Conservation (phyloP, 1,140 invertebrate species). For the Drosophila leontia region DNA sequence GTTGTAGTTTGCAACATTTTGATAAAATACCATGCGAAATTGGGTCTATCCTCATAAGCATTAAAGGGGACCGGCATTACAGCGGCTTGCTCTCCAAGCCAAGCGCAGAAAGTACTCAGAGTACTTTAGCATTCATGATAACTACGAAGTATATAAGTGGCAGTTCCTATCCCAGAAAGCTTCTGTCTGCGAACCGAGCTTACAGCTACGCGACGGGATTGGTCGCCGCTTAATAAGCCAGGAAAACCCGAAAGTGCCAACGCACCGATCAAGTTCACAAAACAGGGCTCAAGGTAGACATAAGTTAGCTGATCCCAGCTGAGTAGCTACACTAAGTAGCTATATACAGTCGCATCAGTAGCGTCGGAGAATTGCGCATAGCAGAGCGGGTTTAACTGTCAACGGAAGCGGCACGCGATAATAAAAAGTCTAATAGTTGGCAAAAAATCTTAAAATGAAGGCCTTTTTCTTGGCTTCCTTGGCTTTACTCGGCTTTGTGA, state of each 20-base stretch:
- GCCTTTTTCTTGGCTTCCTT: conserved; percentile 19
- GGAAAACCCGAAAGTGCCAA: conserved; percentile 62
- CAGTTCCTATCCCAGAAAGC: conserved; percentile 1
- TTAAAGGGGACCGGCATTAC: conserved; percentile 66
- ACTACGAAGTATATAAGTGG: conserved; percentile 32
- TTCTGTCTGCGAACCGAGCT: conserved; percentile 15
- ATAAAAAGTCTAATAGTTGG: conserved; percentile 24
- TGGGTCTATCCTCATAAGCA: conserved; percentile 64
- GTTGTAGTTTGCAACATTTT: conserved; percentile 7
- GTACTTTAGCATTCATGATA: conserved; percentile 4
- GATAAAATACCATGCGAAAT: conserved; percentile 35
- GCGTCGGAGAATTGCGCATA: conserved; percentile 16
- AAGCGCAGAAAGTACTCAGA: conserved; percentile 9
- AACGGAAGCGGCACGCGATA: conserved; percentile 70
- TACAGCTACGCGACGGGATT: conserved; percentile 22
- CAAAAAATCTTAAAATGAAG: conserved; percentile 45
- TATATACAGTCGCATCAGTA: conserved; percentile 5
- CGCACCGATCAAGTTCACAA: conserved; percentile 45
- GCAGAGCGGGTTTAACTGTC: conserved; percentile 22
- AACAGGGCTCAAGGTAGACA: conserved; percentile 42
- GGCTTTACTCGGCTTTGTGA: conserved; percentile 13
- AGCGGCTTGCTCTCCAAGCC: conserved; percentile 24
- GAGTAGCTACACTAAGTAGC: conserved; percentile 14
- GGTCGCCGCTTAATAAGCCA: conserved; percentile 24
- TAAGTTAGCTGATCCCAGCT: conserved; percentile 21